These are phyloP conservation scores for Plusia festucae DNA, from an alignment of 2,888 invertebrate species.

Conservation along the genomic window DNA sequence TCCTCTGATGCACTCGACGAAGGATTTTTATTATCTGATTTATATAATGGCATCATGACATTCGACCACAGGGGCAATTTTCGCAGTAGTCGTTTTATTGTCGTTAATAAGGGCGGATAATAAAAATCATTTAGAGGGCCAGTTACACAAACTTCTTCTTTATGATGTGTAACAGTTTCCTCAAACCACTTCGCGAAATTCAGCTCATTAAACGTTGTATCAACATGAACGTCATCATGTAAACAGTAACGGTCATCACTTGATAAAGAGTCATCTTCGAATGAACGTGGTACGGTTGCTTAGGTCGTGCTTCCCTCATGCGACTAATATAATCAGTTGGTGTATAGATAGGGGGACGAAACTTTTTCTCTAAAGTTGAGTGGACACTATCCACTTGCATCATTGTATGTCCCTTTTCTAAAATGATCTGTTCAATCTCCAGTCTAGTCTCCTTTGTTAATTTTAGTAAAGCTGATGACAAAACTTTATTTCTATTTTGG, in stretches of 20 bases:
- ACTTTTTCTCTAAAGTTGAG: no score
- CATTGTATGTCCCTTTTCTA: no score
- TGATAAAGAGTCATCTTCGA: conserved; percentile 35
- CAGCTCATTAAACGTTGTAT: conserved; percentile 34
- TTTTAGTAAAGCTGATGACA: no score
- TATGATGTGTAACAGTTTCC: conserved; percentile 29
- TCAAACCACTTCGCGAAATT: conserved; percentile 33
- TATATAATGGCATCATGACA: conserved; percentile 32
- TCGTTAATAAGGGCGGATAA: conserved; percentile 32
- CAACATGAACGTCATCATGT: conserved; percentile 35
- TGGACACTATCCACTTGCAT: no score
- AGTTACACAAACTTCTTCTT: conserved; percentile 30
- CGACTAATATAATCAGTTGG: no score
- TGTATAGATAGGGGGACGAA: no score
- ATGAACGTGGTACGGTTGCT: no score
- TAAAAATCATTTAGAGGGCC: conserved; percentile 32
- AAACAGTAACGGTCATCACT: conserved; percentile 35
- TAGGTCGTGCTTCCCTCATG: no score
- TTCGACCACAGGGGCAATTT: conserved; percentile 36
- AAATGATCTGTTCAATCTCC: no score
- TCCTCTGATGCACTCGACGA: conserved; percentile 37
- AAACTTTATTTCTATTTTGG: no score
- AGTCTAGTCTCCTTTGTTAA: no score
- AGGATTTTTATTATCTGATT: conserved; percentile 33
- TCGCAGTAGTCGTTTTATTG: conserved; percentile 34